A percentile compares a stretch with the other conserved stretches of the same genome.
phyloP scores from a whole-genome alignment of 2,113 vertebrate species.

The Platycercus adscitus region DNA sequence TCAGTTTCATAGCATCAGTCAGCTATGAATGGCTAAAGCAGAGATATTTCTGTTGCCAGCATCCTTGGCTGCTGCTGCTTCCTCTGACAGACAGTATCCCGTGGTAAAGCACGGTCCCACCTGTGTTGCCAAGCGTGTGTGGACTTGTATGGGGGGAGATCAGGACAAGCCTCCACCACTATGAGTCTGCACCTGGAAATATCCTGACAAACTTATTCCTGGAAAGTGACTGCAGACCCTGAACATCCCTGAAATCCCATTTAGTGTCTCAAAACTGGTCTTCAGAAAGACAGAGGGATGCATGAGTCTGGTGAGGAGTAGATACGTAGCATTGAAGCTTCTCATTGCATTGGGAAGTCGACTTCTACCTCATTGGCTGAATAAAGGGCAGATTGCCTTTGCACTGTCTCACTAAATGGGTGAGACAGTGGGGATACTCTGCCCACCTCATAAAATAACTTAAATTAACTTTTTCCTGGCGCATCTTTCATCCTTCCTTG shows the following conservation, averaged over 20 bases:
- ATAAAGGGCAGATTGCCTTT: background rate
- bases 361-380: background rate
- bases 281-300: background rate
- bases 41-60: background rate
- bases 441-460: background rate
- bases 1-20: background rate
- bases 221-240: background rate
- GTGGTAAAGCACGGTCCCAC: background rate
- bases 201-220: background rate
- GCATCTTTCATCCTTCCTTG: background rate
- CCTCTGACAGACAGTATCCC: rapidly evolving
- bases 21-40: background rate
- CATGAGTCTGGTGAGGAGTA: background rate
- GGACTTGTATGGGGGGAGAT: background rate
- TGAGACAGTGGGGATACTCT: background rate
- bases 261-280: background rate
- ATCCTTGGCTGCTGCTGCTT: background rate
- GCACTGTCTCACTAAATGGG: background rate
- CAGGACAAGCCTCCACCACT: background rate
- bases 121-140: too few species aligned
- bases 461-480: background rate
- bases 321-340: background rate
- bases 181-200: background rate
- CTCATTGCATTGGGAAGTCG: background rate
- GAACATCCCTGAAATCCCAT: background rate